Base-by-base conservation (phyloP, 2,888 invertebrate species). In the Eupithecia insigniata region DNA sequence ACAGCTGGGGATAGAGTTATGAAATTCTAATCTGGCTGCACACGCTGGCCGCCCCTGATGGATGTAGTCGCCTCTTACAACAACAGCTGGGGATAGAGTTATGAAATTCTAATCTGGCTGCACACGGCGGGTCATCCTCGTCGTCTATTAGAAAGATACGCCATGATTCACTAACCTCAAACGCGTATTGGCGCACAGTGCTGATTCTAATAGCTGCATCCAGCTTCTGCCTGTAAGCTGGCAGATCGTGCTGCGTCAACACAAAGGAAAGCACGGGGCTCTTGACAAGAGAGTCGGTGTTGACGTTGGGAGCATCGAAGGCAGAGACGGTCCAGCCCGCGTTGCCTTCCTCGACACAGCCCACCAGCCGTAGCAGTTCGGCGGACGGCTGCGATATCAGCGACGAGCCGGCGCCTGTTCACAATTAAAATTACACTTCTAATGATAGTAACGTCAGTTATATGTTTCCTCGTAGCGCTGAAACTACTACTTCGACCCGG, bases 231-330 rank as follows among this genome's bases (percentile, higher is more conserved):
- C 97, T 96, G 66, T 99, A 92, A 0, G 96, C 96, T 36, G 97
- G 97, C 61, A 99, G 94, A 86, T 99, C 98, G 82, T 98, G 97
- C 75, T 97, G 96, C 75, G 97, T 96, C 4, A 97, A 95, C 64
- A 99, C 96, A 86, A 99, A 99, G 0, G 96, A 93, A 93, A 99
- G 96, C 0, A 99, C 98, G 0, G 99, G 98, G 51, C 98, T 95
- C 80, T 96, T 95, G 78, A 97, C 92, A n/a, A 97, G 89, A 12
- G 95, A 94, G 14, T 95, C 91, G 0, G 93, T 88, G 79, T 95
- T 95, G 18, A 95, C 90, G 0, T 80, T 83, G 0, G 90, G 89
- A 0, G 89, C 80, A 70, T 91, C 90, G 71, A 93, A 92, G 0
- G 93, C 93, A 2, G 93, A 93, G 7, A 93, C 89, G 0, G 84